phyloP scores from a whole-genome alignment of 2,888 invertebrate species.

The Epistrophe eligans region DNA sequence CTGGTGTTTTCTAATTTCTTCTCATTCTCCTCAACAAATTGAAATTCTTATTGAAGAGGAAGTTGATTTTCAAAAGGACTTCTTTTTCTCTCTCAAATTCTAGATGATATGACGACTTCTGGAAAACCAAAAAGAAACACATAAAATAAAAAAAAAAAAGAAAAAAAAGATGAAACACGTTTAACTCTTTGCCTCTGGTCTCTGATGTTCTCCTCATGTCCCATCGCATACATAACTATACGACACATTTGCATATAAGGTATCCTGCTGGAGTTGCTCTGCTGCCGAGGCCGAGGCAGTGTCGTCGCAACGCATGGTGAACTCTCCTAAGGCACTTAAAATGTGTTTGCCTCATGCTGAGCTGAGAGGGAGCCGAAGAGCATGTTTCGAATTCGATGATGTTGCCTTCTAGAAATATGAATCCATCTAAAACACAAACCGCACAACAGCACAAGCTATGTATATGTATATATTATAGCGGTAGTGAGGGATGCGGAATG shows the following conservation, averaged over 20 bases:
- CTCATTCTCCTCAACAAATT: slow-evolving; percentile 19
- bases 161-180: slow-evolving; percentile 45
- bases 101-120: slow-evolving; percentile 33
- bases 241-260: slow-evolving; percentile 41
- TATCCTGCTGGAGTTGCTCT: not conserved
- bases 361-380: slow-evolving; percentile 1
- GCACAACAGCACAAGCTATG: slow-evolving; percentile 15
- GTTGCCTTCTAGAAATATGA: slow-evolving; percentile 30
- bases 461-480: not conserved
- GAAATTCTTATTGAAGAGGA: slow-evolving; percentile 55
- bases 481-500: too few species aligned
- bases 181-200: slow-evolving; percentile 41
- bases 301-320: slow-evolving; percentile 12
- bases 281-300: not conserved
- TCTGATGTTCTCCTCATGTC: not conserved
- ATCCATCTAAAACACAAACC: slow-evolving; percentile 38
- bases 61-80: slow-evolving; percentile 65
- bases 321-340: slow-evolving; percentile 47
- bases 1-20: slow-evolving; percentile 58
- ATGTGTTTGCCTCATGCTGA: slow-evolving; percentile 67
- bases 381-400: not conserved
- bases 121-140: slow-evolving; percentile 11
- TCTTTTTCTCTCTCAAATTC: slow-evolving; percentile 15
- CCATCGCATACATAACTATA: not conserved
- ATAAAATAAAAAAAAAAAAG: slow-evolving; percentile 10